These are phyloP conservation scores for Brachynemurus nebulosus DNA, from an alignment of 2,888 invertebrate species.

Conservation along the genomic window DNA sequence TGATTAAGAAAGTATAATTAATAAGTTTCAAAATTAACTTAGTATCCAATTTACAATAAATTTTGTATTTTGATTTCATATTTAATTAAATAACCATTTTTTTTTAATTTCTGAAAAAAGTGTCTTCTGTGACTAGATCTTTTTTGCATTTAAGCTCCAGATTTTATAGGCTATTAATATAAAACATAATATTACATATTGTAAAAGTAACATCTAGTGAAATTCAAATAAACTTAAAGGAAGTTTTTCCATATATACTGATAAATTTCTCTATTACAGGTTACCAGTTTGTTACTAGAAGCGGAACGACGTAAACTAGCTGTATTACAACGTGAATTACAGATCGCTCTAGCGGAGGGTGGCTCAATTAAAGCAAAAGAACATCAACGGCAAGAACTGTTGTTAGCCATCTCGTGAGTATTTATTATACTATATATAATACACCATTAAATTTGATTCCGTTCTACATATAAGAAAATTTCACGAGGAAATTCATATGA, in stretches of 20 bases:
- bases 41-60: no score
- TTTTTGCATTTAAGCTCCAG: no score
- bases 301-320: constrained; percentile 50
- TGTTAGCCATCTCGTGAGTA: constrained; percentile 50
- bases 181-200: no score
- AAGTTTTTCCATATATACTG: not conserved
- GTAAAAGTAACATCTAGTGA: no score
- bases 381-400: constrained; percentile 47
- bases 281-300: constrained; percentile 51
- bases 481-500: not conserved
- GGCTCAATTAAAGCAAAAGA: constrained; percentile 50
- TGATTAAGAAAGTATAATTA: no score
- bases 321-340: constrained; percentile 49
- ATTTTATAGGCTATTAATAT: no score
- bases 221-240: no score
- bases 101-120: no score
- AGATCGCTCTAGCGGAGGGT: constrained; percentile 44
- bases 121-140: no score
- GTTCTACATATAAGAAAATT: constrained; percentile 2
- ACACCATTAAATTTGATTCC: constrained; percentile 4
- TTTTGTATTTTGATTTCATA: no score
- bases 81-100: no score
- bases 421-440: not conserved
- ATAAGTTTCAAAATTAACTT: no score
- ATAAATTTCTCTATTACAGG: constrained; percentile 32